Evolutionary conservation across 2,113 vertebrate species (phyloP), one percentile per base, ranked within the genome.

Genomic region (Myrmecophaga tridactyla): DNA sequence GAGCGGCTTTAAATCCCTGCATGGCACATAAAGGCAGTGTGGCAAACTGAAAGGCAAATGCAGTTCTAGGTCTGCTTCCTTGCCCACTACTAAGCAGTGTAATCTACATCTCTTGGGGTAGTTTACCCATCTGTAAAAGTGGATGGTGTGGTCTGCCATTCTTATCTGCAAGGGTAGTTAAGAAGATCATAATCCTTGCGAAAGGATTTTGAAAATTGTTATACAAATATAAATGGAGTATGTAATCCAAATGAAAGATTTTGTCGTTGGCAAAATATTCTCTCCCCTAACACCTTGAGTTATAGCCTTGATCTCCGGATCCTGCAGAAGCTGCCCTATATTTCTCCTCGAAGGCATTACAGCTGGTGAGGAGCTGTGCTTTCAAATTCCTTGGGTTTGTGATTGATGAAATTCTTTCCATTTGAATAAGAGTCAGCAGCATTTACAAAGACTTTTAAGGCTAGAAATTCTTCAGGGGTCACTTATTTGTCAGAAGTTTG

Each of bases 251-350:
- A 86, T 31, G 75, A 56, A 51, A 65, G 46, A 4, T 5, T 43
- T 67, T 67, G 17, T 36, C 34, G 8, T 34, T 20, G 36, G 65
- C 65, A 18, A 17, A 13, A 29, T 67, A n/a, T 67, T 67, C 13
- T 67, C 36, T 72, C 7, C 36, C 70, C 11, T 15, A 3, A 39
- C 4, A 4, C 75, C 56, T 73, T 11, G 15, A 11, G 1, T 14
- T 29, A 1, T 0, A 7, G 23, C 41, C n/a, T 77, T 23, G 13
- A 11, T 77, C 82, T n/a, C 36, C 76, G 86, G 78, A 31, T 23
- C 20, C 27, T 17, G 6, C 23, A 2, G 27, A 31, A 34, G 67
- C 48, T 23, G 73, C 31, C 25, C 0, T 14, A 1, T 18, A 2
- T 27, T 48, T 48, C 34, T 77, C 31, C 43, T 6, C 23, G 6